Conservation (phyloP, 1,140 invertebrate genomes). For the Drosophila quadrilineata region DNA sequence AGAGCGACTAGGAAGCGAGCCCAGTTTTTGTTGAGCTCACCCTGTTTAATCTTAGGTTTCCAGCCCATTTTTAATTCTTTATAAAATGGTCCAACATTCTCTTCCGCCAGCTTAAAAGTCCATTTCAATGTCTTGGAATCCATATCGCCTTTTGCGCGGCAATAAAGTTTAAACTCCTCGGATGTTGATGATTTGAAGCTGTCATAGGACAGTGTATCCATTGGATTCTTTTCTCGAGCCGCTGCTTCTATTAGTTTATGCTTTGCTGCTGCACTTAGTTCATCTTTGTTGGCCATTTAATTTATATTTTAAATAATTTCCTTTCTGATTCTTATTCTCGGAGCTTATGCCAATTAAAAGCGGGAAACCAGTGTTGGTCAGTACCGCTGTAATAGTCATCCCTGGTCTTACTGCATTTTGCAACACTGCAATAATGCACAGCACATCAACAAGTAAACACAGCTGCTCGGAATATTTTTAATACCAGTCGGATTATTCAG, state of each 20-base stretch:
- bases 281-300: conserved; percentile 57
- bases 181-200: conserved; percentile 43
- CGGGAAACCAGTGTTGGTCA: conserved; percentile 22
- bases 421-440: conserved; percentile 14
- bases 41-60: conserved; percentile 84
- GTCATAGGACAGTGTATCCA: conserved; percentile 49
- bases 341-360: conserved; percentile 17
- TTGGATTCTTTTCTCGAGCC: conserved; percentile 61
- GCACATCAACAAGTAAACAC: conserved; percentile 16
- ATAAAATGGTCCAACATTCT: conserved; percentile 86
- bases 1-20: conserved; percentile 86
- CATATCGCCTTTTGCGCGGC: conserved; percentile 64
- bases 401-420: not conserved
- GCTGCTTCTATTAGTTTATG: conserved; percentile 71
- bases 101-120: conserved; percentile 85
- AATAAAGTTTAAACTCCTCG: conserved; percentile 61
- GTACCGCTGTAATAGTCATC: not conserved
- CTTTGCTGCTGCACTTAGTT: conserved; percentile 58
- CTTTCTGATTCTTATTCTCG: too few species aligned
- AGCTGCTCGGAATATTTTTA: too few species aligned
- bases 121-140: conserved; percentile 82
- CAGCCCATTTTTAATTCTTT: conserved; percentile 85
- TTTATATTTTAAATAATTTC: not conserved
- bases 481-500: too few species aligned
- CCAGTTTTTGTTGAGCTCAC: conserved; percentile 85